Percentiles rank a stretch among this genome's conserved stretches.
Conservation (phyloP, 2,797 vertebrate species). For the Monodelphis domestica region DNA sequence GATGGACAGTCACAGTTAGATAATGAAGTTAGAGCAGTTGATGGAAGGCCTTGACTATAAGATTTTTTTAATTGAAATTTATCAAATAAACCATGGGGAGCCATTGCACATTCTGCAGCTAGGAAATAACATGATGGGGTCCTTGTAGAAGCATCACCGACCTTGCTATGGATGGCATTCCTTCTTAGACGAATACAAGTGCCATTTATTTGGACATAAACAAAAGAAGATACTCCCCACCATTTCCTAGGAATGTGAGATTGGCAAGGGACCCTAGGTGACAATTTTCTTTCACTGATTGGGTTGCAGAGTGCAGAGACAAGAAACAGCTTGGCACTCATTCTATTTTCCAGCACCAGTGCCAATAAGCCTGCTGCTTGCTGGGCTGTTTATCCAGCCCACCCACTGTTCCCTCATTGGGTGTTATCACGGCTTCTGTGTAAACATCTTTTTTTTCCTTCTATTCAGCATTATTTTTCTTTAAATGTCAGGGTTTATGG, state of each 20-base stretch:
- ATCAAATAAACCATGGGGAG: background rate
- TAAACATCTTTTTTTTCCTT: slow-evolving; percentile 49
- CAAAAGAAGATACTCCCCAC: background rate
- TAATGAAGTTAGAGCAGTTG: background rate
- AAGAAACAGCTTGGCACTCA: slow-evolving; percentile 49
- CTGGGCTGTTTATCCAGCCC: slow-evolving; percentile 52
- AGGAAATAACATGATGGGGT: background rate
- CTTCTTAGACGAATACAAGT: slow-evolving; percentile 4
- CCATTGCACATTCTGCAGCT: background rate
- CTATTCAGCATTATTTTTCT: slow-evolving; percentile 39
- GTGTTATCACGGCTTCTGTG: slow-evolving; percentile 13
- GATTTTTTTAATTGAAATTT: background rate
- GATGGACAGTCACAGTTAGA: background rate
- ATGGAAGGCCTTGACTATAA: background rate
- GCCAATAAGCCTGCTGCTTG: slow-evolving; percentile 38
- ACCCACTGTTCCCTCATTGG: slow-evolving; percentile 27
- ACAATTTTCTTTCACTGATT: slow-evolving; percentile 15
- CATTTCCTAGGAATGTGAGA: background rate
- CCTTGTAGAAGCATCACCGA: background rate
- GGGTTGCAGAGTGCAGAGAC: slow-evolving; percentile 46
- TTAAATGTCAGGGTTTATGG: background rate
- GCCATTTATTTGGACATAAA: background rate
- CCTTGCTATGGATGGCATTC: background rate
- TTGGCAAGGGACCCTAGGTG: background rate
- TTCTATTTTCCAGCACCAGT: slow-evolving; percentile 28